phyloP scores from a whole-genome alignment of 1,140 invertebrate species.

The Aethina tumida region DNA sequence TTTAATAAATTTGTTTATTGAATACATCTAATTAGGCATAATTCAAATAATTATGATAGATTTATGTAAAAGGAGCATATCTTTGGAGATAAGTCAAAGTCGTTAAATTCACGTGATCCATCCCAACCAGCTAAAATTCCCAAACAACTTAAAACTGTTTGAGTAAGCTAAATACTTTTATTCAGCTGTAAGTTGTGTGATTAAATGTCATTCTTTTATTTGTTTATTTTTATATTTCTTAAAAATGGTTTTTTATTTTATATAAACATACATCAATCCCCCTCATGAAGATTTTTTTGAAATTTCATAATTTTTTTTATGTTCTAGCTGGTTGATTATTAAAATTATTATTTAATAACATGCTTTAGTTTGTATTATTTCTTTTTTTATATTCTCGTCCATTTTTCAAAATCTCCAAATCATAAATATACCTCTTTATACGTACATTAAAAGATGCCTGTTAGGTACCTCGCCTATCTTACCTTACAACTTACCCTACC shows the following conservation, averaged over 20 bases:
- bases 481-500: not conserved
- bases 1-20: too few species aligned
- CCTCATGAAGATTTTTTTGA: conserved; percentile 26
- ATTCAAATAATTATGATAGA: too few species aligned
- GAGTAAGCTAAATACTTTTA: conserved; percentile 11
- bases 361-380: conserved; percentile 30
- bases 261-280: conserved; percentile 17
- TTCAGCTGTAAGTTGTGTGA: conserved; percentile 32
- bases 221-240: conserved; percentile 23
- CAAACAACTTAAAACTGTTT: conserved; percentile 21
- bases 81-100: conserved; percentile 37
- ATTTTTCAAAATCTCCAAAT: conserved; percentile 25
- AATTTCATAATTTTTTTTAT: conserved; percentile 29
- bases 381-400: conserved; percentile 32
- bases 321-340: conserved; percentile 37
- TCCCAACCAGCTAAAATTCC: conserved; percentile 30
- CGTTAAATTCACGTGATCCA: conserved; percentile 35
- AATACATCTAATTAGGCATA: too few species aligned
- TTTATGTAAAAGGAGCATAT: too few species aligned
- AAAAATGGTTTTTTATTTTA: conserved; percentile 14
- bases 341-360: conserved; percentile 36
- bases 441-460: conserved; percentile 16
- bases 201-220: conserved; percentile 28
- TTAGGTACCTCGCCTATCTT: conserved; percentile 10
- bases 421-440: conserved; percentile 27